Evolutionary conservation across 1,140 invertebrate species (phyloP).

Genomic region (Druon quercuslanigerum): DNA sequence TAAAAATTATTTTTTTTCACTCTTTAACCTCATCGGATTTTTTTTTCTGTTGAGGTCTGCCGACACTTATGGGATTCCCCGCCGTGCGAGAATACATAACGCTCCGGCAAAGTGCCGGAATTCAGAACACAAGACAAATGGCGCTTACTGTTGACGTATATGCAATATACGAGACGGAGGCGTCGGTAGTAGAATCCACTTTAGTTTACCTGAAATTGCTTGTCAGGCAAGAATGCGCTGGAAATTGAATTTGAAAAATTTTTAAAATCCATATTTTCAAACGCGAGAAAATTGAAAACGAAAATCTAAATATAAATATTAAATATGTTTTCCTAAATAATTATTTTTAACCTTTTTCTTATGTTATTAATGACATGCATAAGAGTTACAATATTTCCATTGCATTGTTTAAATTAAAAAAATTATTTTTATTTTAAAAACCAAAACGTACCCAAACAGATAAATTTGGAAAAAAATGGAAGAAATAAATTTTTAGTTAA

Average conservation of each 20-base stretch:
- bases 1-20: not conserved
- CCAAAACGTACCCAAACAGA: no score
- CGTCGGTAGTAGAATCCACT: slow-evolving; percentile 1
- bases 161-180: slow-evolving; percentile 36
- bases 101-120: slow-evolving; percentile 34
- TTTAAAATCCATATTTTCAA: not conserved
- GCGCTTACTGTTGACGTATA: slow-evolving; percentile 35
- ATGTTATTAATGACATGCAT: no score
- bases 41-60: not conserved
- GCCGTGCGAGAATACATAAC: slow-evolving; percentile 37
- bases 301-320: no score
- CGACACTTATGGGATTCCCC: slow-evolving; percentile 38
- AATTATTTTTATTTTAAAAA: no score
- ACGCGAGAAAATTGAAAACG: not conserved
- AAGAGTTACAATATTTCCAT: no score
- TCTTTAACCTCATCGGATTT: not conserved
- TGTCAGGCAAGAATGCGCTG: slow-evolving; percentile 1
- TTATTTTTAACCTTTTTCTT: no score
- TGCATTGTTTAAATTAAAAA: no score
- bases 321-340: no score
- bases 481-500: no score
- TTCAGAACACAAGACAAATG: slow-evolving; percentile 40
- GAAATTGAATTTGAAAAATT: slow-evolving; percentile 4
- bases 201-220: slow-evolving; percentile 26
- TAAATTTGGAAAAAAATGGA: no score